These are phyloP conservation scores for Glomeris maerens DNA, from an alignment of 1,140 invertebrate genomes.

Conservation along the genomic window DNA sequence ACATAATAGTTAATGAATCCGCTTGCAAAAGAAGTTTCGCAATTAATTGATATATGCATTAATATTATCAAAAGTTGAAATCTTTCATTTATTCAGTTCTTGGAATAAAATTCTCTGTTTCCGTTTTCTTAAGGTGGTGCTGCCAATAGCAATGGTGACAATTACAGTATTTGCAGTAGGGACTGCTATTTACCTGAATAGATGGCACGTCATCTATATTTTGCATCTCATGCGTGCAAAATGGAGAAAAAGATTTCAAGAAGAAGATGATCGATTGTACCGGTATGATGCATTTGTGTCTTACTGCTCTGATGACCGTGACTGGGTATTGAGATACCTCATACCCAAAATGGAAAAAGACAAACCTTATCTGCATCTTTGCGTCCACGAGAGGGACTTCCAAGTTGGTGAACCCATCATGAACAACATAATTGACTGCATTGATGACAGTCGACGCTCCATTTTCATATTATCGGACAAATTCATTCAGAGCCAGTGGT, in stretches of 20 bases:
- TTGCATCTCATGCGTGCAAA: conserved; percentile 33
- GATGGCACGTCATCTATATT: conserved; percentile 39
- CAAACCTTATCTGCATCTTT: conserved; percentile 39
- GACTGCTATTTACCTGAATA: conserved; percentile 28
- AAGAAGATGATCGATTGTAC: conserved; percentile 22
- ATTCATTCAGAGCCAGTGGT: conserved; percentile 50
- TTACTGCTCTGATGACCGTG: conserved; percentile 45
- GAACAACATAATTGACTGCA: conserved; percentile 42
- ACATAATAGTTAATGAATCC: too few species aligned
- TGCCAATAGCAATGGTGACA: too few species aligned
- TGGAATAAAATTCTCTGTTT: too few species aligned
- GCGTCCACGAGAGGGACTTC: conserved; percentile 50
- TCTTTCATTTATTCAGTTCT: too few species aligned
- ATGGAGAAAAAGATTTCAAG: conserved; percentile 2
- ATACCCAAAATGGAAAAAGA: conserved; percentile 39
- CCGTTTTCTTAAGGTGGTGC: too few species aligned
- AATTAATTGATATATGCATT: too few species aligned
- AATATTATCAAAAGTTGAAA: too few species aligned
- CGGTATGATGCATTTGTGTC: conserved; percentile 50
- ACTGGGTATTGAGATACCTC: conserved; percentile 40
- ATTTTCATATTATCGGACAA: conserved; percentile 46
- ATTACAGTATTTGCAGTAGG: conserved; percentile 13
- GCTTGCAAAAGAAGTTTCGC: too few species aligned
- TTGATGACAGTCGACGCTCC: conserved; percentile 42
- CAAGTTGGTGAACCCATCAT: conserved; percentile 43